Conservation (phyloP, 2,113 vertebrate genomes). For the Tachuris rubrigastra region DNA sequence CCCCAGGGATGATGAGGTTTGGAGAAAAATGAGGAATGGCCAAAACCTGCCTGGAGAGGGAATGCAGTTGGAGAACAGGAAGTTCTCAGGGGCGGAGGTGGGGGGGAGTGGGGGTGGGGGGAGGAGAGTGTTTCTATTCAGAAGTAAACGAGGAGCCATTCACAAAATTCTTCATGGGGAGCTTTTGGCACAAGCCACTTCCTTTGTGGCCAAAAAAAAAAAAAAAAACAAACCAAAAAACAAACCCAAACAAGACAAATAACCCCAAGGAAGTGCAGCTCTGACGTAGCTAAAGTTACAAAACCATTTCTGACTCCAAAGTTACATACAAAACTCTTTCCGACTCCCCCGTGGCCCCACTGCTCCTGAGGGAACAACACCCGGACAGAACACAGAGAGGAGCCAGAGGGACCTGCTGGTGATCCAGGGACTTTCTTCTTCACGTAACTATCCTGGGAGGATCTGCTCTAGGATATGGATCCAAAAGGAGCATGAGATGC, state of each 20-base stretch:
- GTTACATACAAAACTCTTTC: too few relatives aligned
- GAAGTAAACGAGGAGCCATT: neutral
- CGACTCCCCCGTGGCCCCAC: fast-evolving
- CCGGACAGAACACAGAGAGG: fast-evolving
- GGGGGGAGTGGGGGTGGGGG: too few relatives aligned
- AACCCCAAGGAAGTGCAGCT: neutral
- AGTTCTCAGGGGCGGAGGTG: too few relatives aligned
- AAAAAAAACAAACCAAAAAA: too few relatives aligned
- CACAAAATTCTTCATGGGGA: neutral
- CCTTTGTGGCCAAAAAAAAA: neutral
- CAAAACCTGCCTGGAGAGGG: neutral
- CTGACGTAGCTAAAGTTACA: neutral
- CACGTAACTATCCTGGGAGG: neutral
- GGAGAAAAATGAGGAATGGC: fast-evolving
- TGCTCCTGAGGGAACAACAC: fast-evolving
- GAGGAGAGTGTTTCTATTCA: neutral
- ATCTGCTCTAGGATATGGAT: neutral
- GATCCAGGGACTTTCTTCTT: neutral
- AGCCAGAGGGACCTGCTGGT: neutral
- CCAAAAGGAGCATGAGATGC: neutral
- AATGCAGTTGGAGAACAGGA: fast-evolving
- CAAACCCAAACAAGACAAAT: neutral
- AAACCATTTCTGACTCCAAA: fast-evolving
- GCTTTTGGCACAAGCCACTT: neutral
- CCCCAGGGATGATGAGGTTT: neutral